phyloP scores from a whole-genome alignment of 2,888 invertebrate genomes.

The Pristionchus japonicus region DNA sequence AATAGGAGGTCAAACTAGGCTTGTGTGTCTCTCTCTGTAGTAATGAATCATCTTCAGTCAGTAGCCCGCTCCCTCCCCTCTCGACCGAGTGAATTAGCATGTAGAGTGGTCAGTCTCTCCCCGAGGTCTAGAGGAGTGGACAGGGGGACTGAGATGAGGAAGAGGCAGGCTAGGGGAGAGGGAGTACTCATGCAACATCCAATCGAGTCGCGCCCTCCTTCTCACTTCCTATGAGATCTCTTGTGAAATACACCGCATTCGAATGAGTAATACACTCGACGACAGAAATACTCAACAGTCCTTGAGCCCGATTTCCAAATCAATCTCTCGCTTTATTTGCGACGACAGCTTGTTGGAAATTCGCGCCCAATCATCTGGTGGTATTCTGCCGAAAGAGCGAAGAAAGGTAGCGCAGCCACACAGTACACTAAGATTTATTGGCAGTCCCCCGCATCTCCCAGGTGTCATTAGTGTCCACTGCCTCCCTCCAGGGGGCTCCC shows the following conservation, averaged over 20 bases:
- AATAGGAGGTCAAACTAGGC: background rate
- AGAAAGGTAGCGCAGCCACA: background rate
- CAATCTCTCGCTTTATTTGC: background rate
- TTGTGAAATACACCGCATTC: slow-evolving; percentile 11
- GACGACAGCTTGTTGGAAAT: slow-evolving; percentile 1
- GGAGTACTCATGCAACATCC: slow-evolving; percentile 23
- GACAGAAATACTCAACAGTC: background rate
- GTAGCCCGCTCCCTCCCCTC: background rate
- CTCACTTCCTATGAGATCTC: slow-evolving; percentile 34
- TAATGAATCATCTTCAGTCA: slow-evolving; percentile 38
- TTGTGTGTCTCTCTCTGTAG: slow-evolving; percentile 33
- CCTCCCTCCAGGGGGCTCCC: background rate
- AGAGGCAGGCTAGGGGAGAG: slow-evolving; percentile 8
- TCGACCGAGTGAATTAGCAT: slow-evolving; percentile 42
- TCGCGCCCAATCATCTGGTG: background rate
- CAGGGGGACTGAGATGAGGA: slow-evolving; percentile 1
- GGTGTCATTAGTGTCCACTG: slow-evolving; percentile 4
- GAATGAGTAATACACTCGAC: background rate
- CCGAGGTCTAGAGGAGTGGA: background rate
- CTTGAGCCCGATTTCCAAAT: background rate
- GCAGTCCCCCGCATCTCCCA: background rate
- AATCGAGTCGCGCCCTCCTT: background rate
- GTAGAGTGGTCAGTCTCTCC: slow-evolving; percentile 40
- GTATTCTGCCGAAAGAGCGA: background rate
- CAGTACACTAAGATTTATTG: slow-evolving; percentile 18